Percentiles rank a stretch among this genome's conserved stretches.
These are phyloP conservation scores for Xiphias gladius DNA, from an alignment of 2,113 vertebrate genomes.

Conservation along the genomic window DNA sequence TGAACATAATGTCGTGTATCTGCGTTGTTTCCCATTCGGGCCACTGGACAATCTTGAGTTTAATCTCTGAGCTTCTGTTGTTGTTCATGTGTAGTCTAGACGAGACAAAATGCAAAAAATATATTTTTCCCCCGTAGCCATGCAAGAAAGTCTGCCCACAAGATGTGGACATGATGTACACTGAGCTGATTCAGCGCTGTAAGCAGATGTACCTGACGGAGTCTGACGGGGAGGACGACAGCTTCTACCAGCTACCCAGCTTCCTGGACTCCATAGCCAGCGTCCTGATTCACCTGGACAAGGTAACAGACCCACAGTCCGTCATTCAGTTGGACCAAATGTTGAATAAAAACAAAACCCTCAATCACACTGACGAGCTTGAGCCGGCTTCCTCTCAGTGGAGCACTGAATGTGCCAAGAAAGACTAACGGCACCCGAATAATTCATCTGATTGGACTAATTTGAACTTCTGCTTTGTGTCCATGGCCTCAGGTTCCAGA, in stretches of 20 bases:
- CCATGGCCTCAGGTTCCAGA: slow-evolving; percentile 88
- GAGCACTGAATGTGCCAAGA: neutral
- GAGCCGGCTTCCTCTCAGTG: neutral
- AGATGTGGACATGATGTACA: slow-evolving; percentile 95
- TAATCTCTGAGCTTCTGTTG: too few species aligned
- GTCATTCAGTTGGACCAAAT: neutral
- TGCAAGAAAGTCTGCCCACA: slow-evolving; percentile 92
- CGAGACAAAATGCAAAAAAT: neutral
- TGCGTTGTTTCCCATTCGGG: too few species aligned
- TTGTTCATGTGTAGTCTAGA: neutral
- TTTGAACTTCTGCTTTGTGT: neutral
- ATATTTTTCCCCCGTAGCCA: slow-evolving; percentile 82
- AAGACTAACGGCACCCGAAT: too few species aligned
- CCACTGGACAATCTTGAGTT: neutral
- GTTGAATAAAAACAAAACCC: neutral
- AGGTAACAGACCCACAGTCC: slow-evolving; percentile 75
- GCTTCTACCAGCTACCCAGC: slow-evolving; percentile 94
- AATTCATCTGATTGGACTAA: too few species aligned
- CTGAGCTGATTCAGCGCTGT: slow-evolving; percentile 96
- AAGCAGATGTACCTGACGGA: slow-evolving; percentile 97
- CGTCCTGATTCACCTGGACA: slow-evolving; percentile 92
- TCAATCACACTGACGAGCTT: too few species aligned
- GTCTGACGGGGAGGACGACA: slow-evolving; percentile 89
- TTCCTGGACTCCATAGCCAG: slow-evolving; percentile 97
- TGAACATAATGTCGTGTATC: too few species aligned